phyloP scores from a whole-genome alignment of 2,113 vertebrate genomes.

The Rhombomys opimus region DNA sequence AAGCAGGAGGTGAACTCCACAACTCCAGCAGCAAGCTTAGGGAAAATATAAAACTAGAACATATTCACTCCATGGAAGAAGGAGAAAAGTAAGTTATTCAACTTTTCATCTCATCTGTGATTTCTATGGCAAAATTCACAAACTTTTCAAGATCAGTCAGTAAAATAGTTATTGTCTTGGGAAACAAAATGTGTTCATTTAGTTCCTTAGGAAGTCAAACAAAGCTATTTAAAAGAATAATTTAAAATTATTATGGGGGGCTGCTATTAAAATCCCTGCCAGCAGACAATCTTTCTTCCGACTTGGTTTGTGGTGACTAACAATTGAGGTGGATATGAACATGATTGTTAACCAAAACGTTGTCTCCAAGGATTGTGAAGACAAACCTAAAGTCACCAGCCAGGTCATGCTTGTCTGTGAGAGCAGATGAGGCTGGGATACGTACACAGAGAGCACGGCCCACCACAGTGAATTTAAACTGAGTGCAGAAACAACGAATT shows the following conservation, averaged over 20 bases:
- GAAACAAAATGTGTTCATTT: background rate
- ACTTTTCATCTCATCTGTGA: conserved; percentile 36
- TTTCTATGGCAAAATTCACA: conserved; percentile 44
- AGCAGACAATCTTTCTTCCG: conserved; percentile 70
- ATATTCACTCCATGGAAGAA: background rate
- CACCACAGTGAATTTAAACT: conserved; percentile 70
- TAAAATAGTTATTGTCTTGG: conserved; percentile 19
- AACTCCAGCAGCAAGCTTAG: conserved; percentile 36
- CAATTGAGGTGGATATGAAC: conserved; percentile 74
- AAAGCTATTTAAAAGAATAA: conserved; percentile 62
- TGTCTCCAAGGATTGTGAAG: conserved; percentile 68
- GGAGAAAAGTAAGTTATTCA: conserved; percentile 80
- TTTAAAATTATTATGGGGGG: conserved; percentile 67
- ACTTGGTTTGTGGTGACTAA: conserved; percentile 71
- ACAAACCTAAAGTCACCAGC: conserved; percentile 1
- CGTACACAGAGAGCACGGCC: background rate
- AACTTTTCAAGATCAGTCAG: conserved; percentile 9
- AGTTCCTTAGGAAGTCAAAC: conserved; percentile 33
- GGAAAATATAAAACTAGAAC: conserved; percentile 61
- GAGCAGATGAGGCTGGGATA: conserved; percentile 56
- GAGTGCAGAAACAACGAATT: conserved; percentile 76
- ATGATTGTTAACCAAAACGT: conserved; percentile 66
- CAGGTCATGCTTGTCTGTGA: conserved; percentile 46
- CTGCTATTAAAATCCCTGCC: conserved; percentile 64
- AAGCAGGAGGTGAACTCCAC: conserved; percentile 1